Evolutionary conservation across 2,113 vertebrate species (phyloP).

Genomic region (Tachysurus fulvidraco): DNA sequence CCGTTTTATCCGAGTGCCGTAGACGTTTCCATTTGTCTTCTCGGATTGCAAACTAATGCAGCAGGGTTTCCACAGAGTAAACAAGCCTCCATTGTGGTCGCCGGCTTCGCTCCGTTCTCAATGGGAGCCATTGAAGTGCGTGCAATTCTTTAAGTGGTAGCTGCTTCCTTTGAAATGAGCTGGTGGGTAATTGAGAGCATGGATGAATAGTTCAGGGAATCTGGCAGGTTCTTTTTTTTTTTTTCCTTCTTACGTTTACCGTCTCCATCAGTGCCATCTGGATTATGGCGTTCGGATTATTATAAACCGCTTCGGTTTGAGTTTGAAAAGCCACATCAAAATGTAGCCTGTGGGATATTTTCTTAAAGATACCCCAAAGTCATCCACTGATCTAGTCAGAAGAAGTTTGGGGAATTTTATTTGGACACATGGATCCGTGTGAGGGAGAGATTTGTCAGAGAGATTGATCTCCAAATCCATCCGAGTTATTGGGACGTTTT

Average conservation of each 20-base stretch:
- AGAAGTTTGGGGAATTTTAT: neutral
- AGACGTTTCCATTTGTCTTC: conserved; percentile 40
- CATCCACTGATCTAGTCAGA: neutral
- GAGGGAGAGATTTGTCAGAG: neutral
- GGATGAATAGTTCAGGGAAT: conserved; percentile 28
- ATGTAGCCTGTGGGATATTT: neutral
- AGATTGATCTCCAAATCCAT: neutral
- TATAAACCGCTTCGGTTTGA: neutral
- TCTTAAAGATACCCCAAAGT: neutral
- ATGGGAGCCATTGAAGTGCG: conserved; percentile 40
- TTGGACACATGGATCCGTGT: neutral
- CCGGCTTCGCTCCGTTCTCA: conserved; percentile 21
- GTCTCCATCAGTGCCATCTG: conserved; percentile 19
- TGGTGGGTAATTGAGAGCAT: conserved; percentile 45
- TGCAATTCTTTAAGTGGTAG: conserved; percentile 42
- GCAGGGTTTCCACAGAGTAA: conserved; percentile 42
- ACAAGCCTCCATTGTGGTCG: conserved; percentile 42
- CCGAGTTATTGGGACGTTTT: neutral
- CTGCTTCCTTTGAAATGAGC: conserved; percentile 44
- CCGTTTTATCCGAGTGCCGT: neutral
- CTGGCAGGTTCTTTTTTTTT: neutral
- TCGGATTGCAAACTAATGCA: conserved; percentile 22
- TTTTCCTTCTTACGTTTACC: neutral
- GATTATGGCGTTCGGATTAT: neutral
- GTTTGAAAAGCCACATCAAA: conserved; percentile 5